These are phyloP conservation scores for Papilio glaucus DNA, from an alignment of 1,140 invertebrate genomes.

Conservation along the genomic window DNA sequence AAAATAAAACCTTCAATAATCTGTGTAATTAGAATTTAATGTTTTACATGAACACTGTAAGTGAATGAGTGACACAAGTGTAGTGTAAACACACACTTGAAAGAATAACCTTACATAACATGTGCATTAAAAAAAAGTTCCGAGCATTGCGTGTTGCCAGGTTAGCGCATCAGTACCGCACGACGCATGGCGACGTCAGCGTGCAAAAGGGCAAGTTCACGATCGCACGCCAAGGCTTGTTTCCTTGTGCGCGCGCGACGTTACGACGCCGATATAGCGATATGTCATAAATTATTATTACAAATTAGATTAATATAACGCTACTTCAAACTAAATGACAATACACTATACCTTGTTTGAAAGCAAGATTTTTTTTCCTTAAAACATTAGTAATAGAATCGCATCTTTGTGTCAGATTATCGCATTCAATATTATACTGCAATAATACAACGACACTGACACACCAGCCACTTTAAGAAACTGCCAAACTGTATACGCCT, in stretches of 20 bases:
- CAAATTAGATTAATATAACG: neutral
- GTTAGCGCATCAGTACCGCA: slow-evolving; percentile 22
- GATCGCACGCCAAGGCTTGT: slow-evolving; percentile 65
- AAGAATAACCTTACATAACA: slow-evolving; percentile 4
- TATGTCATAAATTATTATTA: neutral
- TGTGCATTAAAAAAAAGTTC: neutral
- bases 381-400: too few species aligned
- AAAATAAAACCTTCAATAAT: too few species aligned
- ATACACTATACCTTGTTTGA: too few species aligned
- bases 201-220: slow-evolving; percentile 77
- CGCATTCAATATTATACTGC: too few species aligned
- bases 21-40: neutral
- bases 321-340: too few species aligned
- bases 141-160: slow-evolving; percentile 26
- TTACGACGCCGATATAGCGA: neutral
- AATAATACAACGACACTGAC: too few species aligned
- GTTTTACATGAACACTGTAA: neutral
- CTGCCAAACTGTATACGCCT: too few species aligned
- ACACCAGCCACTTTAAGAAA: too few species aligned
- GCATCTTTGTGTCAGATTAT: too few species aligned
- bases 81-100: neutral
- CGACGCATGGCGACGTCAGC: slow-evolving; percentile 43
- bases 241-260: slow-evolving; percentile 70
- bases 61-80: neutral
- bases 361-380: too few species aligned